Evolutionary conservation across 2,797 vertebrate species (phyloP), one percentile per base, ranked within the genome.

Genomic region (Apogon talboti): DNA sequence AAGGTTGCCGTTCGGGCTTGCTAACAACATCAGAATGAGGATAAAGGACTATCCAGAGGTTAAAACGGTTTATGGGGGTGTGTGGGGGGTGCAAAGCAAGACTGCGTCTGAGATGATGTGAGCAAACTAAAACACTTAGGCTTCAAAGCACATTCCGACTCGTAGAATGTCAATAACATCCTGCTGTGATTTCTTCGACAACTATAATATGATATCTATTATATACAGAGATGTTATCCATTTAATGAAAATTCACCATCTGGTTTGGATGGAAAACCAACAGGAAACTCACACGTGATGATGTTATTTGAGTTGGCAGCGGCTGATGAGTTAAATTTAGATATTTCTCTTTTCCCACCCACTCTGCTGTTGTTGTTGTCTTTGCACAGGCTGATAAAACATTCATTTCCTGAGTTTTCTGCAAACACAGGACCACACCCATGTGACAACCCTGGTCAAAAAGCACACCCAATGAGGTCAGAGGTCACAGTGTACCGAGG

Each of bases 361-460:
- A 70, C 69, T 45, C 61, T 12, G 11, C 73, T 47, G 67, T 57
- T 89, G 84, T 83, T 90, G 87, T 87, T 84, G 72, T 86, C 56
- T 84, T 86, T 86, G 64, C 49, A 46, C 76, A 76, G 88, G 49
- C 86, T 91, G 88, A 91, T 89, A 90, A 91, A 91, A 92, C 87
- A 86, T 89, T 89, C 76, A 91, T 92, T 92, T 92, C 91, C 91
- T 86, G 83, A 83, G 77, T 47, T 69, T 73, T 84, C 66, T 78
- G 62, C 71, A 86, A 68, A 81, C 63, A 49, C 63, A 7, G 57
- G 57, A 58, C 86, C 89, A 80, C 89, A 82, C 90, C 90, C 86
- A 64, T 54, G 76, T 81, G 84, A 88, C 14, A 35, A 51, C 74
- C 66, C 35, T 51, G 19, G 70, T 58, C 75, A 79, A 58, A 79